phyloP scores from a whole-genome alignment of 2,797 vertebrate species.

The Sparidentex hasta region DNA sequence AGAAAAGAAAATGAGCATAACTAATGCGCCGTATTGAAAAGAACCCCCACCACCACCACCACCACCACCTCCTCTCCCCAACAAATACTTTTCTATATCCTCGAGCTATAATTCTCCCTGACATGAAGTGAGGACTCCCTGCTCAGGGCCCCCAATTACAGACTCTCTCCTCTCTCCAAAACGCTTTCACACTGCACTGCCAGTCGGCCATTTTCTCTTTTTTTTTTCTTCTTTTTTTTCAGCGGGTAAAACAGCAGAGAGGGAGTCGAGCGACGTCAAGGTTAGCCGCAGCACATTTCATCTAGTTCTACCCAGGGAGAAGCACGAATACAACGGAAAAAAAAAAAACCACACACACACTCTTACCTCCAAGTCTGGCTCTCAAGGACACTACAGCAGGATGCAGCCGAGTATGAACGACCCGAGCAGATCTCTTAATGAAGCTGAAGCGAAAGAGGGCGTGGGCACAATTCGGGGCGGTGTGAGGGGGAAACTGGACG shows the following conservation, averaged over 20 bases:
- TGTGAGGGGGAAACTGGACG: not conserved
- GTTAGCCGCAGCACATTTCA: conserved; percentile 66
- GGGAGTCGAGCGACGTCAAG: conserved; percentile 64
- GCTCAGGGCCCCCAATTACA: conserved; percentile 67
- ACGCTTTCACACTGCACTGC: conserved; percentile 41
- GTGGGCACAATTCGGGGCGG: conserved; percentile 30
- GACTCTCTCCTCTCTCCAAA: conserved; percentile 49
- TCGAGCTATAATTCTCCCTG: conserved; percentile 65
- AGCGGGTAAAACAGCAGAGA: conserved; percentile 25
- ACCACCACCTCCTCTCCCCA: no score
- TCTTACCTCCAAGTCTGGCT: conserved; percentile 37
- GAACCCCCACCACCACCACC: not conserved
- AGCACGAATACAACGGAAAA: conserved; percentile 34
- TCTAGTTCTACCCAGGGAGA: conserved; percentile 57
- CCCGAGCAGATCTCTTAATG: conserved; percentile 64
- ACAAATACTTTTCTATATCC: conserved; percentile 35
- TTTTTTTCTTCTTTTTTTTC: conserved; percentile 49
- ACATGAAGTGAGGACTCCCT: conserved; percentile 58
- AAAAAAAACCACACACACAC: conserved; percentile 5
- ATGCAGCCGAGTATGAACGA: conserved; percentile 50
- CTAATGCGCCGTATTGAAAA: conserved; percentile 44
- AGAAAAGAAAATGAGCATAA: conserved; percentile 19
- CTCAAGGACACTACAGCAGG: conserved; percentile 68
- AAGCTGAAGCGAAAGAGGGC: conserved; percentile 45
- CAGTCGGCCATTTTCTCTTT: conserved; percentile 56